These are phyloP conservation scores for Laupala kohalensis DNA, from an alignment of 1,140 invertebrate genomes.

Conservation along the genomic window DNA sequence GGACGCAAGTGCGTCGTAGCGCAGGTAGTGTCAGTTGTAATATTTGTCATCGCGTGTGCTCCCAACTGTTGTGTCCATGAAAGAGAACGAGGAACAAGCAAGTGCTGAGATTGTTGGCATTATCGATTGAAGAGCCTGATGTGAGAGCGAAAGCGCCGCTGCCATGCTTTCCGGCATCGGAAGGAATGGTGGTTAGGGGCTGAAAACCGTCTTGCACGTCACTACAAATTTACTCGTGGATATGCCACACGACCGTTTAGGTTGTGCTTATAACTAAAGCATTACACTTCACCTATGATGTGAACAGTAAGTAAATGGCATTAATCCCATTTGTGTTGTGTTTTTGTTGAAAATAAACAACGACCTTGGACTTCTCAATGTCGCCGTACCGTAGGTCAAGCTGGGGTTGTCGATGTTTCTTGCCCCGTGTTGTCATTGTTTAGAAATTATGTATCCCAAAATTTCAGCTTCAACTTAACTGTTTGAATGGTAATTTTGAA, in stretches of 20 bases:
- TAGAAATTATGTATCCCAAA: too few relatives aligned
- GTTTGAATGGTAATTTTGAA: too few relatives aligned
- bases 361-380: constrained; percentile 1
- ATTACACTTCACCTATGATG: not conserved
- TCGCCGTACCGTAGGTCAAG: constrained; percentile 9
- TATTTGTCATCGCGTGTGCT: not conserved
- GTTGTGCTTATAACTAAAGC: not conserved
- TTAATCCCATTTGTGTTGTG: constrained; percentile 1
- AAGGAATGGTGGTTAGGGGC: not conserved
- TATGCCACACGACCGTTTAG: too few relatives aligned
- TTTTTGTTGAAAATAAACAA: constrained; percentile 9
- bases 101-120: not conserved
- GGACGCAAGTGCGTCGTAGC: not conserved
- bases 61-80: not conserved
- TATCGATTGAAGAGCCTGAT: constrained; percentile 6
- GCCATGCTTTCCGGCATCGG: constrained; percentile 6
- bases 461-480: too few relatives aligned
- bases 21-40: not conserved
- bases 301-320: not conserved
- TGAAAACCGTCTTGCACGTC: not conserved
- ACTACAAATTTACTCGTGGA: constrained; percentile 1
- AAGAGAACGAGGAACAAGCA: not conserved
- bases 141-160: constrained; percentile 1
- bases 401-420: not conserved
- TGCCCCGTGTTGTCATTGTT: constrained; percentile 1